Conservation (phyloP, 2,888 invertebrate species). For the Tupiocoris notatus region DNA sequence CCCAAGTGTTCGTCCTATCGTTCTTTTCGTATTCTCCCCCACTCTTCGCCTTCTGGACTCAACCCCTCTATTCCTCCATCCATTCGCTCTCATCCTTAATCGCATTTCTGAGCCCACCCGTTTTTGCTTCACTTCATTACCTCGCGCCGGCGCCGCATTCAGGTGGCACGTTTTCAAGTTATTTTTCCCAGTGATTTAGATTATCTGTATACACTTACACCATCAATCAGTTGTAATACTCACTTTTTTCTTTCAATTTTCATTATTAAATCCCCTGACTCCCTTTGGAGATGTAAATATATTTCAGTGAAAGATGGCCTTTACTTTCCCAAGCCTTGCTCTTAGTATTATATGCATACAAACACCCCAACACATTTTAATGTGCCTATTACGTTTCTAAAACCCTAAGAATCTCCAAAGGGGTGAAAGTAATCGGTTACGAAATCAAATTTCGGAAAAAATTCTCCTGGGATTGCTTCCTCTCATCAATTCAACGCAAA, state of each 20-base stretch:
- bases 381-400: too few relatives aligned
- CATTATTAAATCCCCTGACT: not conserved
- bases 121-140: constrained; percentile 1
- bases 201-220: not conserved
- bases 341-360: too few relatives aligned
- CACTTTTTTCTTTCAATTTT: not conserved
- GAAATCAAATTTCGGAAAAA: too few relatives aligned
- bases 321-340: too few relatives aligned
- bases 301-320: too few relatives aligned
- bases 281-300: too few relatives aligned
- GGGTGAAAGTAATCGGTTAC: too few relatives aligned
- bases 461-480: too few relatives aligned
- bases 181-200: not conserved
- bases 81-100: constrained; percentile 4
- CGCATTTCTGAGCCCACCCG: not conserved
- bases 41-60: not conserved
- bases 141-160: constrained; percentile 6
- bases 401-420: too few relatives aligned
- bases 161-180: not conserved
- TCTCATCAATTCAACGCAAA: too few relatives aligned
- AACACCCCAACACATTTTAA: too few relatives aligned
- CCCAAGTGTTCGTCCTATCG: not conserved
- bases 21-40: not conserved
- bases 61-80: not conserved
- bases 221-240: not conserved